Base-by-base conservation (phyloP, 1,140 invertebrate genomes). In the Octopus bimaculoides region DNA sequence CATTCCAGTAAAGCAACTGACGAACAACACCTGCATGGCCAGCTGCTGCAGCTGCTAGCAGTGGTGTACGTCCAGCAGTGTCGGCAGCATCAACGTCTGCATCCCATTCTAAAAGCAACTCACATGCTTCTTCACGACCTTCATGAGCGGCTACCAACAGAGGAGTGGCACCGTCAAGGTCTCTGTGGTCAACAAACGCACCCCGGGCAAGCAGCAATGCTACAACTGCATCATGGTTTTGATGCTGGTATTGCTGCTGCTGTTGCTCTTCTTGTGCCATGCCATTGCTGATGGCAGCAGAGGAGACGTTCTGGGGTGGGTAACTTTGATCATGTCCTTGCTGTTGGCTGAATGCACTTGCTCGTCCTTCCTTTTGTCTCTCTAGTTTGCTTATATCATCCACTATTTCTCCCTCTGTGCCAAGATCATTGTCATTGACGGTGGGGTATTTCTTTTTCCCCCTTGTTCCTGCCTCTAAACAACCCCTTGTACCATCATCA, bases 91-190 rank as follows among this genome's bases (percentile, higher is more conserved):
- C 95, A 4, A 95, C 94, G 89, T 97, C 95, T 0, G 95, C 95
- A 82, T 95, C 95, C 84, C 94, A 94, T 89, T 96, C 95, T 80
- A 97, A 88, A 8, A 97, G 90, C 52, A 96, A 86, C 86, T 96
- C 95, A 85, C 95, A 96, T 1, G 96, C 94, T 85, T 96, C 95
- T 80, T 92, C 81, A 78, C 89, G 89, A 79, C 89, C 89, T 80
- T 90, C 88, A 80, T 87, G 88, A 12, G 95, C 95, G 53, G 96
- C 96, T 71, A 96, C 92, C 90, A 97, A 93, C n/a, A 98, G 91
- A 1, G 97, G 95, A 6, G 96, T 98, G 90, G 96, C 96, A 6
- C 96, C 96, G 90, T 98, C 96, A 85, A 97, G 95, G 52, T 96
- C 96, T 77, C 94, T 92, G 86, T 97, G 95, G 90, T 98, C 95